Evolutionary conservation across 2,113 vertebrate species (phyloP), one percentile per base, ranked within the genome.

Genomic region (Pogona vitticeps): DNA sequence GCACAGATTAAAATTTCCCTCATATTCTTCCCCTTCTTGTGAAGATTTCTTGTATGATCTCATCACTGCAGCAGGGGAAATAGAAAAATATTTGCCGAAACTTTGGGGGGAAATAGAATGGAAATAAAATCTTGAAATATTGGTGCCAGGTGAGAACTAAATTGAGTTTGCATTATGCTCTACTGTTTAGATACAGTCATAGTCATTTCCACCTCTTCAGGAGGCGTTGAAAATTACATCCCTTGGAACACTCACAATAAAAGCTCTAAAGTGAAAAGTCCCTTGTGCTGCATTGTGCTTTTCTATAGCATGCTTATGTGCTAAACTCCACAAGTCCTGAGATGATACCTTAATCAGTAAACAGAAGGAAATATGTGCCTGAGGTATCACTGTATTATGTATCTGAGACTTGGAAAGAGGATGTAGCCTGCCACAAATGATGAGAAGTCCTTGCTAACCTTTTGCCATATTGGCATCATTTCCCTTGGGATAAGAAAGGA

Each of bases 391-490:
- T 52, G 31, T 88, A 83, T 46, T 87, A 84, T 82, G 17, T 12
- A 84, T 73, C 58, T 78, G 70, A 86, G 88, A 42, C 63, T 52
- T 52, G 70, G 80, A 87, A 89, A 76, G 76, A 81, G n/a, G 59
- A 61, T 90, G 75, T 42, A 86, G 61, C 59, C 0, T 70, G 0
- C 59, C 82, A n/a, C 52, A 89, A 92, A 89, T 90, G 88, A 92
- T 88, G 80, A 91, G 42, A 93, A 89, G 83, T 72, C 78, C 73
- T 91, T 90, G 92, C 89, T 93, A 94, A 91, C 89, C 86, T 92
- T 93, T 92, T 52, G 88, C 91, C 10, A 59, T 86, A 86, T 83
- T 92, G 92, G 91, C 89, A 92, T 91, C 36, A 93, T 92, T 93
- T 94, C 91, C 89, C 92, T 82, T 85, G 89, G 90, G 92, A 94